phyloP scores from a whole-genome alignment of 2,797 vertebrate genomes.

The Melanotaenia boesemani region DNA sequence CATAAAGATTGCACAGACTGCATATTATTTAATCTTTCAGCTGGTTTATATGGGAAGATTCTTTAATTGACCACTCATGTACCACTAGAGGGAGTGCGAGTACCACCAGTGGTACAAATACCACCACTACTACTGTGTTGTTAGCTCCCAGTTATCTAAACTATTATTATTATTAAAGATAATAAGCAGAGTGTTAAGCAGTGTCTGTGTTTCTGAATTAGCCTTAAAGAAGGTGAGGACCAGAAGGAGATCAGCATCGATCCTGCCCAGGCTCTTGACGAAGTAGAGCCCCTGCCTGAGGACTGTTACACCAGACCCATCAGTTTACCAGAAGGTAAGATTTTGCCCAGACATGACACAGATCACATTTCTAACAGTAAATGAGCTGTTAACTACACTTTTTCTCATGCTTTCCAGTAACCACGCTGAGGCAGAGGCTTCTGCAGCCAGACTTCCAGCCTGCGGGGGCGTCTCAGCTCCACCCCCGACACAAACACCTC shows the following conservation, averaged over 20 bases:
- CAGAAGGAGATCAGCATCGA: slow-evolving; percentile 97
- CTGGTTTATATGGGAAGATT: no score
- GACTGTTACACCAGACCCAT: slow-evolving; percentile 95
- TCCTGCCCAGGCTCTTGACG: slow-evolving; percentile 92
- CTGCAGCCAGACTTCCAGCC: slow-evolving; percentile 98
- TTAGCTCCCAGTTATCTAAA: not conserved
- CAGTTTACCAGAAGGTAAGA: slow-evolving; percentile 94
- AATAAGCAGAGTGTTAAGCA: not conserved
- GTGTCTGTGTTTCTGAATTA: slow-evolving; percentile 64
- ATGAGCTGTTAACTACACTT: not conserved
- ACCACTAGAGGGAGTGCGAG: no score
- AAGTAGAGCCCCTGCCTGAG: slow-evolving; percentile 96
- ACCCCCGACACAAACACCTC: slow-evolving; percentile 97
- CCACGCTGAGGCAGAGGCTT: slow-evolving; percentile 94
- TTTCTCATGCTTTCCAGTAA: slow-evolving; percentile 82
- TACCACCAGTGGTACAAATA: no score
- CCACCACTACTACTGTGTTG: not conserved
- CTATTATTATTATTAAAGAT: not conserved
- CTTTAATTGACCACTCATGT: no score
- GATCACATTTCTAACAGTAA: not conserved
- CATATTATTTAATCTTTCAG: no score
- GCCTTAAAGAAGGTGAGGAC: slow-evolving; percentile 97
- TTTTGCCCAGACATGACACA: not conserved
- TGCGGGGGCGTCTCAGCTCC: slow-evolving; percentile 93
- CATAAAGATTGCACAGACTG: no score